These are phyloP conservation scores for Orthonevra nobilis DNA, from an alignment of 2,888 invertebrate species.

Conservation along the genomic window DNA sequence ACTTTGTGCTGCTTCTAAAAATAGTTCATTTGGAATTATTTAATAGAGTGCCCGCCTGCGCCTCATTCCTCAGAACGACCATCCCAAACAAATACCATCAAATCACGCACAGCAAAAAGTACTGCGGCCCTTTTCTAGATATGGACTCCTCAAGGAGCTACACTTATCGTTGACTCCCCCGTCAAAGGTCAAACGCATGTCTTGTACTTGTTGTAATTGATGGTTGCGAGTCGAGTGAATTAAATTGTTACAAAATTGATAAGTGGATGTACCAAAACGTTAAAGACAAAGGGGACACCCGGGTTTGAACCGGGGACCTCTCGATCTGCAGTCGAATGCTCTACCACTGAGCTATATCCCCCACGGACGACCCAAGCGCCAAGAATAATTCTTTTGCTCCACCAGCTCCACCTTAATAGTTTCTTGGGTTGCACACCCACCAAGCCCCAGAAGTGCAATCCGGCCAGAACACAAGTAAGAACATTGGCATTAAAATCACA, in stretches of 20 bases:
- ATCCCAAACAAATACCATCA: conserved; percentile 1
- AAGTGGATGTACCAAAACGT: no score
- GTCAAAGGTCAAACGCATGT: conserved; percentile 32
- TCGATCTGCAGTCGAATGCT: conserved; percentile 75
- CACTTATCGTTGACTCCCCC: conserved; percentile 10
- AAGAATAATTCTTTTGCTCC: background rate
- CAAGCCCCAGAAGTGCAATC: no score
- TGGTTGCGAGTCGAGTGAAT: no score
- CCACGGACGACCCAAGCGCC: no score
- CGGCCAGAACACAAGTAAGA: no score
- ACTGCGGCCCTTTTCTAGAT: conserved; percentile 8
- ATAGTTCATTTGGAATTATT: background rate
- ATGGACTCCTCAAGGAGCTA: conserved; percentile 10
- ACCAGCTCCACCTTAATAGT: background rate
- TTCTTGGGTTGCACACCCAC: background rate
- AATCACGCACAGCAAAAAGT: conserved; percentile 48
- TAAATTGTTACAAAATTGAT: no score
- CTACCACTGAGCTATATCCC: conserved; percentile 74
- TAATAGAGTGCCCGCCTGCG: conserved; percentile 1
- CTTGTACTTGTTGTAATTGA: no score
- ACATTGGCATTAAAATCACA: background rate
- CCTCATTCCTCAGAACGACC: background rate
- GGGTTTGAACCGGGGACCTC: conserved; percentile 74
- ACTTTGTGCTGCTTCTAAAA: conserved; percentile 9
- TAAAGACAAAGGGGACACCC: conserved; percentile 72